Base-by-base conservation (phyloP, 1,140 invertebrate genomes). In the Kradibia gibbosae region DNA sequence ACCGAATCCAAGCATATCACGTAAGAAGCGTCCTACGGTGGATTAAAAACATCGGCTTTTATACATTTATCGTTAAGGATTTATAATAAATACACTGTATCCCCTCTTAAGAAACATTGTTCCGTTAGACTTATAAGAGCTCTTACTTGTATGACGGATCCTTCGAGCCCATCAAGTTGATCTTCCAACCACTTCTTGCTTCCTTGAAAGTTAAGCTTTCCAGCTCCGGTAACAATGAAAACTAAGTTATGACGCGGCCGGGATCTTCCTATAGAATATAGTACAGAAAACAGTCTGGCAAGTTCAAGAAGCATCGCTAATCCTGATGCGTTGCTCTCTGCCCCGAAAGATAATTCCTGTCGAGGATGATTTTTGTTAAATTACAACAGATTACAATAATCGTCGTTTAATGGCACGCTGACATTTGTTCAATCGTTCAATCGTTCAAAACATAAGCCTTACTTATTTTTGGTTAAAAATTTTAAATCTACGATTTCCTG, bases 141-240 rank as follows among this genome's bases (percentile, higher is more conserved):
- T 13, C 83, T 90, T 92, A 97, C 96, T 93, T 96, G 96, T 84
- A 95, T 92, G 55, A 95, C 88, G 34, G 94, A 93, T 57, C 93
- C 93, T 86, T 96, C 95, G 45, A 94, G 87, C 2, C 94, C 94
- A 89, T 98, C 97, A 70, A 97, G 89, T 87, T 98, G 96, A 89
- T 98, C 96, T 89, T 99, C 98, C 15, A 99, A 92, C 96, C 98
- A 99, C 87, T 98, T 97, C 92, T 99, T 98, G 55, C 96, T 96
- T 34, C 98, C 97, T 88, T 98, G 96, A 88, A 97, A 99, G 92
- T 99, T 99, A 28, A 98, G 94, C 91, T 99, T 97, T 22, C 98
- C 98, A 81, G 94, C 97, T 55, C 97, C 98, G 70, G 97, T 95
- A 31, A 99, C 90, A 42, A 99, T 92, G 89, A 99, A 99, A 17